Evolutionary conservation across 2,888 invertebrate genomes (phyloP).

Genomic region (Priapulus caudatus): DNA sequence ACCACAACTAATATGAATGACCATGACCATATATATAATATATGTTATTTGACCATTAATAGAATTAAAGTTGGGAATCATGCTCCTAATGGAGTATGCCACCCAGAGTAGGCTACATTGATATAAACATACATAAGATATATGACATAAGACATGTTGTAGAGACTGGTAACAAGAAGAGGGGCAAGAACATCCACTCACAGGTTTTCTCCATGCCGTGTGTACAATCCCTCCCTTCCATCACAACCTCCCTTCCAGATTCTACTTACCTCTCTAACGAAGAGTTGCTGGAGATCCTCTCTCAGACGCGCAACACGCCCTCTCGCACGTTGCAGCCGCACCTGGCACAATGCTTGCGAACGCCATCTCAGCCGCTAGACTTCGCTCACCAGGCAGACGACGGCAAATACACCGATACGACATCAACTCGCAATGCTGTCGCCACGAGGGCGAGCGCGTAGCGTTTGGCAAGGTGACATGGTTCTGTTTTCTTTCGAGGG

Average conservation of each 20-base stretch:
- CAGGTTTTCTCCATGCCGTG: no score
- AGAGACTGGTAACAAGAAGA: no score
- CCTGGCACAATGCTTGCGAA: constrained; percentile 70
- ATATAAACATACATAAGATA: no score
- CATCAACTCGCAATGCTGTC: constrained; percentile 77
- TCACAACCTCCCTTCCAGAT: constrained; percentile 45
- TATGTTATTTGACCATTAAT: no score
- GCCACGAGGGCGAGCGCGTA: constrained; percentile 72
- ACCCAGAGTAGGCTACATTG: no score
- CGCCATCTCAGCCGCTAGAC: constrained; percentile 28
- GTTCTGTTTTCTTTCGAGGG: no score
- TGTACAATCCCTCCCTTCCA: not conserved
- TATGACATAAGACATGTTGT: no score
- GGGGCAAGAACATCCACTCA: no score
- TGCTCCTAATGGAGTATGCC: no score
- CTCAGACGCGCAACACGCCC: constrained; percentile 77
- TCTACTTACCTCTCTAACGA: constrained; percentile 83
- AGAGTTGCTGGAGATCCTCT: constrained; percentile 73
- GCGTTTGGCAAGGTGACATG: constrained; percentile 61
- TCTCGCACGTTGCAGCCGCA: constrained; percentile 75
- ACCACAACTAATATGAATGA: no score
- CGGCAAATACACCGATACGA: constrained; percentile 28
- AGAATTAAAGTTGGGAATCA: no score
- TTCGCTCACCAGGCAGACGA: constrained; percentile 19
- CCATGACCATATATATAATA: no score